Percentiles rank a stretch among this genome's conserved stretches.
Conservation (phyloP, 2,888 invertebrate genomes). For the Plebejus anna region DNA sequence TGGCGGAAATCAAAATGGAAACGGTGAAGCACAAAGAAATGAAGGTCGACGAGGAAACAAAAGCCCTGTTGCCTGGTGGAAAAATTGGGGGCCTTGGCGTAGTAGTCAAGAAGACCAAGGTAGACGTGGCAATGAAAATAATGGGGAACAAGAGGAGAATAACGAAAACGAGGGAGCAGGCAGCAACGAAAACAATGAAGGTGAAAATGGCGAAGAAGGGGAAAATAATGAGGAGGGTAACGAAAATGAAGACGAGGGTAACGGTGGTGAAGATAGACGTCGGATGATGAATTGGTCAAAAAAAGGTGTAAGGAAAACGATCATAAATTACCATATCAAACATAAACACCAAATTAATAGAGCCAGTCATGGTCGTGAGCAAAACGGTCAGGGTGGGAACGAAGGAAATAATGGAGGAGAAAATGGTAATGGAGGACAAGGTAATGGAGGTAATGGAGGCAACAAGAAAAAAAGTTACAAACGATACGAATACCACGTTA, state of each 20-base stretch:
- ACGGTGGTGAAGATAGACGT: constrained; percentile 28
- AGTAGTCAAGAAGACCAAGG: constrained; percentile 30
- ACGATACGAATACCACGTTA: constrained; percentile 35
- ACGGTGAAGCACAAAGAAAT: constrained; percentile 4
- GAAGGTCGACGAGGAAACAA: constrained; percentile 18
- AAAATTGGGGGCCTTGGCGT: constrained; percentile 4
- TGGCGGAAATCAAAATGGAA: not conserved
- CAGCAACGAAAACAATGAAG: constrained; percentile 13
- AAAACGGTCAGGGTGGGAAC: not conserved
- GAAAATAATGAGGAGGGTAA: constrained; percentile 22
- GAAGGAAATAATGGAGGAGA: constrained; percentile 17
- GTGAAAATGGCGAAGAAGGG: constrained; percentile 15
- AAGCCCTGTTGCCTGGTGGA: constrained; percentile 25
- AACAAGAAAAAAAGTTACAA: constrained; percentile 14
- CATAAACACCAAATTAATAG: constrained; percentile 9
- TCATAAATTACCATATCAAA: constrained; percentile 1
- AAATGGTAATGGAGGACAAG: constrained; percentile 21
- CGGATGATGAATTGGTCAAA: constrained; percentile 8
- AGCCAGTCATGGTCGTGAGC: constrained; percentile 10
- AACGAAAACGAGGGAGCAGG: not conserved
- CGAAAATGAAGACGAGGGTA: constrained; percentile 19
- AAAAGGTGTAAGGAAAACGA: constrained; percentile 5
- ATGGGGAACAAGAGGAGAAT: constrained; percentile 16
- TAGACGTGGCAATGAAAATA: not conserved
- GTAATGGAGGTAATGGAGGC: constrained; percentile 8